These are phyloP conservation scores for Choloepus didactylus DNA, from an alignment of 2,797 vertebrate species.

Conservation along the genomic window DNA sequence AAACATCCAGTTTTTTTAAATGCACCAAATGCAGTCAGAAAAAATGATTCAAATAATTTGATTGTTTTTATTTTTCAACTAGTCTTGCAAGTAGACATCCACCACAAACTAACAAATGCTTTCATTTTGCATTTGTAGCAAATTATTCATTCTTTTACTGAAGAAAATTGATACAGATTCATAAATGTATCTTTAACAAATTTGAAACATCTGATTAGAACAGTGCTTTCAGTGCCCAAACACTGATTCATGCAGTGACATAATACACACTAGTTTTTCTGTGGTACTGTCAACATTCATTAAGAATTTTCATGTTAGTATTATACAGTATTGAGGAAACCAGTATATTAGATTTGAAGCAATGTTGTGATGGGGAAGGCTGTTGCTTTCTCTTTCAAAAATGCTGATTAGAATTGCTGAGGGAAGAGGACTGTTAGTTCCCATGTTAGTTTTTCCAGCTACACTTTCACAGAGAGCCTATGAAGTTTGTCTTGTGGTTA, in stretches of 20 bases:
- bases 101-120: constrained; percentile 35
- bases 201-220: constrained; percentile 42
- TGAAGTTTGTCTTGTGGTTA: constrained; percentile 59
- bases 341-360: background rate
- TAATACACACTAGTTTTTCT: background rate
- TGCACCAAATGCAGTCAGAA: constrained; percentile 36
- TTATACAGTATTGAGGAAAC: constrained; percentile 23
- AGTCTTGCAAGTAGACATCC: constrained; percentile 15
- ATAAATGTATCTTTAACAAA: constrained; percentile 64
- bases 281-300: background rate
- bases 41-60: constrained; percentile 29
- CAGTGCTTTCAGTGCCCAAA: constrained; percentile 61
- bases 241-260: constrained; percentile 54
- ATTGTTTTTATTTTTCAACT: constrained; percentile 63
- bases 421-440: constrained; percentile 49
- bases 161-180: constrained; percentile 54
- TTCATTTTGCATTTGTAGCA: constrained; percentile 67
- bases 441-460: constrained; percentile 60
- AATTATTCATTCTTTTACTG: constrained; percentile 68
- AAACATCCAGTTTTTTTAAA: constrained; percentile 23
- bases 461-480: constrained; percentile 43
- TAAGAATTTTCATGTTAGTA: constrained; percentile 38
- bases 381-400: constrained; percentile 47
- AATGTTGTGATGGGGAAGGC: background rate
- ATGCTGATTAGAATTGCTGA: constrained; percentile 47